Evolutionary conservation across 2,888 invertebrate genomes (phyloP).

Genomic region (Ceriagrion tenellum): DNA sequence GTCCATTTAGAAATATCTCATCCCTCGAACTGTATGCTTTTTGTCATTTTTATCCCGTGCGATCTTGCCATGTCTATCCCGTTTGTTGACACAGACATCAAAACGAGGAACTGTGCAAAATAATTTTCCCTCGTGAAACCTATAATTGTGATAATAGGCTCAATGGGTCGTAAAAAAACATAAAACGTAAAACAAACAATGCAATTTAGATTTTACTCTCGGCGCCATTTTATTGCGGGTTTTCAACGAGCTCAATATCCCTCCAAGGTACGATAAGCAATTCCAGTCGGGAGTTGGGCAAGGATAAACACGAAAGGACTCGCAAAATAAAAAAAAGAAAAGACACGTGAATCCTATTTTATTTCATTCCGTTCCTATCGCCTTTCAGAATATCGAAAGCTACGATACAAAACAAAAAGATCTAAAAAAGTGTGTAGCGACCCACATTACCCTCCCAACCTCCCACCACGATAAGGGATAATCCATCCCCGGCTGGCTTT

Average conservation of each 20-base stretch:
- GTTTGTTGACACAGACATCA: no score
- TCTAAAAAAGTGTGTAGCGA: neutral
- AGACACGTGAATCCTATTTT: neutral
- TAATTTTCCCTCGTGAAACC: neutral
- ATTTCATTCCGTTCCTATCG: neutral
- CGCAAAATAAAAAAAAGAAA: neutral
- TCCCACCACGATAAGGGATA: neutral
- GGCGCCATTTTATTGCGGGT: neutral
- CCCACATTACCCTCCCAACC: neutral
- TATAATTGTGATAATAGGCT: neutral
- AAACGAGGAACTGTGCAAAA: no score
- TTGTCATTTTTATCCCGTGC: no score
- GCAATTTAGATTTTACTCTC: neutral
- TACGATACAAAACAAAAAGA: neutral
- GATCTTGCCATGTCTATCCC: no score
- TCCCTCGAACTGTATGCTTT: no score
- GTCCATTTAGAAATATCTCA: no score
- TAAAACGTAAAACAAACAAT: neutral
- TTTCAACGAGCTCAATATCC: neutral
- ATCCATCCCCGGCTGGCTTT: constrained; percentile 26
- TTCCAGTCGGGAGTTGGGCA: neutral
- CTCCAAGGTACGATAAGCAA: neutral
- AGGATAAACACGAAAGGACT: neutral
- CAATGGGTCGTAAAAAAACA: no score
- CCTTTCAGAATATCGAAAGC: neutral